Evolutionary conservation across 2,113 vertebrate species (phyloP).

Genomic region (Pangasianodon gigas): DNA sequence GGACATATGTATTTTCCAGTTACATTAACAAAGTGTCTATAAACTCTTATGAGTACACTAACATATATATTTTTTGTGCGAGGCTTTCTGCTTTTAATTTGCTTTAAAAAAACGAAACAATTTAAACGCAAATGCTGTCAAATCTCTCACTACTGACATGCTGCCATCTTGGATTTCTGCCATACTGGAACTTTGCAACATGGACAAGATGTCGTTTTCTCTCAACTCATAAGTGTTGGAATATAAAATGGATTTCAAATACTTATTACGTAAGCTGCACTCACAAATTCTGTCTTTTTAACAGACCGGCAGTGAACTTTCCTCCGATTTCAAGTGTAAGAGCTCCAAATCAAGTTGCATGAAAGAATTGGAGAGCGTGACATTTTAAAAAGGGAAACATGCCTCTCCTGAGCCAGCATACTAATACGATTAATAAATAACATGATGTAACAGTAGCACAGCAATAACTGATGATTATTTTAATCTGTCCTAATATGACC

Average conservation of each 20-base stretch:
- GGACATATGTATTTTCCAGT: too few relatives aligned
- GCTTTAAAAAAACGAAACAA: too few relatives aligned
- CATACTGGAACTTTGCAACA: not conserved
- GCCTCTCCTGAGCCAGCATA: not conserved
- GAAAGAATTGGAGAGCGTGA: not conserved
- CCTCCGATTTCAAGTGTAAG: not conserved
- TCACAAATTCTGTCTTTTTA: not conserved
- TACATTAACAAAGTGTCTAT: too few relatives aligned
- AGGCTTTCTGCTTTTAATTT: too few relatives aligned
- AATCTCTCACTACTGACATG: not conserved
- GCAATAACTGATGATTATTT: not conserved
- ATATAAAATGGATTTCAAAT: not conserved
- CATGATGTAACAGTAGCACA: not conserved
- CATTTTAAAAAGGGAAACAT: not conserved
- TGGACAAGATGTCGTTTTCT: not conserved
- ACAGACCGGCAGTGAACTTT: not conserved
- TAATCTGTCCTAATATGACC: not conserved
- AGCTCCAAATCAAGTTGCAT: not conserved
- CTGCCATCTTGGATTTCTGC: constrained; percentile 7
- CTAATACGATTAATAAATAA: not conserved
- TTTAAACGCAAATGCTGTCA: not conserved
- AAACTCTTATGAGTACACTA: too few relatives aligned
- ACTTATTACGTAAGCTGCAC: not conserved
- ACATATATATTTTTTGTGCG: too few relatives aligned
- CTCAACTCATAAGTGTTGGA: not conserved